phyloP scores from a whole-genome alignment of 2,888 invertebrate species.

The Tridacna gigas region DNA sequence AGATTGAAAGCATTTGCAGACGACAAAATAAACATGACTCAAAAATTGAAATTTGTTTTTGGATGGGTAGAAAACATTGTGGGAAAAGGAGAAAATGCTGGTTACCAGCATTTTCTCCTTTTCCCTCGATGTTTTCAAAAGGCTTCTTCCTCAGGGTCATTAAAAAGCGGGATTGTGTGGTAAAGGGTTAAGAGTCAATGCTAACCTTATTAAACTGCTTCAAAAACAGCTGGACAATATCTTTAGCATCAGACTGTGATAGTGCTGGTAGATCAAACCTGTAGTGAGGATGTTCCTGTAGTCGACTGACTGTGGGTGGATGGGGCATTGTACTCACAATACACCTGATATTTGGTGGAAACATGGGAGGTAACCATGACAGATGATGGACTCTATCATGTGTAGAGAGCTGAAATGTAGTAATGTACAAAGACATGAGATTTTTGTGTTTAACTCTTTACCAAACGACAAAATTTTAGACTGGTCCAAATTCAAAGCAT shows the following conservation, averaged over 20 bases:
- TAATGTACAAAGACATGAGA: neutral
- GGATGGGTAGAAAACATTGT: no score
- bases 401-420: conserved; percentile 66
- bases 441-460: neutral
- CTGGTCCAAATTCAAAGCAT: neutral
- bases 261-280: conserved; percentile 65
- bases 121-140: no score
- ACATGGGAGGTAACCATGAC: conserved; percentile 77
- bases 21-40: no score
- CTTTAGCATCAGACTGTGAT: conserved; percentile 59
- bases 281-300: conserved; percentile 69
- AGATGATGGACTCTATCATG: conserved; percentile 66
- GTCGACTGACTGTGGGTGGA: conserved; percentile 68
- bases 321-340: conserved; percentile 77
- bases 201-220: conserved; percentile 77
- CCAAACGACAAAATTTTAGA: neutral
- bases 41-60: no score
- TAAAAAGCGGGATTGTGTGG: no score
- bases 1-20: no score
- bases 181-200: neutral
- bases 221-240: conserved; percentile 71
- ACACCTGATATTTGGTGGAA: conserved; percentile 76
- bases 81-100: no score
- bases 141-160: no score
- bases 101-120: no score